phyloP scores from a whole-genome alignment of 2,888 invertebrate species.

The Metallyticus violacea region DNA sequence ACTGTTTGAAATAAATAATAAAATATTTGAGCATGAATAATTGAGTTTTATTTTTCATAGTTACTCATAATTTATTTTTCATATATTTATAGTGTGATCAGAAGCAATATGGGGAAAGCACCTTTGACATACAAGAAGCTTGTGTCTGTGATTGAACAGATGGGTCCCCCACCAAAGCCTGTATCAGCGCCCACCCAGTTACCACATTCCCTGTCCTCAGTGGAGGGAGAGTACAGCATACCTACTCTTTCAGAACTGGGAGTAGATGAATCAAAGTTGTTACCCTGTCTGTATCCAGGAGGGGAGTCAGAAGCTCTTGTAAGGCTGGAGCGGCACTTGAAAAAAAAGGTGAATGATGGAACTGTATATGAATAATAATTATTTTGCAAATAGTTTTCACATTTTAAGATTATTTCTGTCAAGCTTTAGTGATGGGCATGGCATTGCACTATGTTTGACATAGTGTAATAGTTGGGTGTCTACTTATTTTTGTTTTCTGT shows the following conservation, averaged over 20 bases:
- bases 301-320: conserved; percentile 62
- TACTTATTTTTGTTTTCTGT: too few relatives aligned
- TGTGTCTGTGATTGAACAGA: conserved; percentile 50
- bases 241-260: conserved; percentile 54
- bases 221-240: conserved; percentile 51
- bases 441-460: too few relatives aligned
- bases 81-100: conserved; percentile 46
- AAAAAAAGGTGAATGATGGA: conserved; percentile 39
- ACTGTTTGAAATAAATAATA: too few relatives aligned
- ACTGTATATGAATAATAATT: not conserved
- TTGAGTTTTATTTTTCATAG: not conserved
- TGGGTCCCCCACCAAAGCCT: conserved; percentile 43
- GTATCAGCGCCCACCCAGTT: conserved; percentile 48
- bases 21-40: not conserved
- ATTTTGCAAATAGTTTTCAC: not conserved
- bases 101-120: conserved; percentile 57
- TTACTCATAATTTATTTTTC: not conserved
- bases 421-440: too few relatives aligned
- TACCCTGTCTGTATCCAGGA: conserved; percentile 56
- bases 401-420: too few relatives aligned
- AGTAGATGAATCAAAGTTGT: conserved; percentile 50
- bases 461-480: too few relatives aligned
- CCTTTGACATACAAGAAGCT: conserved; percentile 66
- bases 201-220: conserved; percentile 44
- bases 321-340: conserved; percentile 52